phyloP scores from a whole-genome alignment of 2,888 invertebrate genomes.

The Lepidocyrtoides sp. region DNA sequence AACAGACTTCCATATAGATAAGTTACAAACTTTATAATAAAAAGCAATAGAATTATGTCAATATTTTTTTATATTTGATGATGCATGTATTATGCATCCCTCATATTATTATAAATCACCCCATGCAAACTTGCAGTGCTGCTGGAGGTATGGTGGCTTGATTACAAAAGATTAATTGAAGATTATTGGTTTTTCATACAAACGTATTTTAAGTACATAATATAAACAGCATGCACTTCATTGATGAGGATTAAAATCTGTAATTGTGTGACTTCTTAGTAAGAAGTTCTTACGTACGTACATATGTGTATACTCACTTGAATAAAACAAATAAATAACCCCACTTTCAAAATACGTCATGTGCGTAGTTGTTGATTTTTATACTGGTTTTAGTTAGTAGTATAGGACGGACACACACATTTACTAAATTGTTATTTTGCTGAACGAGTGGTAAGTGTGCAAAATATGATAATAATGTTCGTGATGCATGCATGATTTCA shows the following conservation, averaged over 20 bases:
- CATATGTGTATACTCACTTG: background rate
- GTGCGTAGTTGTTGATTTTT: constrained; percentile 35
- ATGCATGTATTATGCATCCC: too few relatives aligned
- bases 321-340: too few relatives aligned
- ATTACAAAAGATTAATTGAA: background rate
- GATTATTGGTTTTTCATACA: background rate
- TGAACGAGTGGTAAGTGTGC: constrained; percentile 49
- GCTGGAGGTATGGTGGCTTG: background rate
- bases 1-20: constrained; percentile 34
- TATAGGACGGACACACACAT: background rate
- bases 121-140: too few relatives aligned
- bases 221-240: background rate
- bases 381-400: constrained; percentile 27
- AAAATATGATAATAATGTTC: constrained; percentile 65
- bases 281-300: background rate
- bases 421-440: background rate
- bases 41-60: too few relatives aligned
- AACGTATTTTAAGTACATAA: background rate
- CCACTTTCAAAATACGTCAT: constrained; percentile 21
- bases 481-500: constrained; percentile 65
- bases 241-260: constrained; percentile 26
- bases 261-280: constrained; percentile 13
- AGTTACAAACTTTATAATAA: too few relatives aligned
- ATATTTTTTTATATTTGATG: too few relatives aligned
- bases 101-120: too few relatives aligned